Percentiles rank a stretch among this genome's conserved stretches.
These are phyloP conservation scores for Zoanthus gigantus DNA, from an alignment of 92 coral and sea anemone species.

Conservation along the genomic window DNA sequence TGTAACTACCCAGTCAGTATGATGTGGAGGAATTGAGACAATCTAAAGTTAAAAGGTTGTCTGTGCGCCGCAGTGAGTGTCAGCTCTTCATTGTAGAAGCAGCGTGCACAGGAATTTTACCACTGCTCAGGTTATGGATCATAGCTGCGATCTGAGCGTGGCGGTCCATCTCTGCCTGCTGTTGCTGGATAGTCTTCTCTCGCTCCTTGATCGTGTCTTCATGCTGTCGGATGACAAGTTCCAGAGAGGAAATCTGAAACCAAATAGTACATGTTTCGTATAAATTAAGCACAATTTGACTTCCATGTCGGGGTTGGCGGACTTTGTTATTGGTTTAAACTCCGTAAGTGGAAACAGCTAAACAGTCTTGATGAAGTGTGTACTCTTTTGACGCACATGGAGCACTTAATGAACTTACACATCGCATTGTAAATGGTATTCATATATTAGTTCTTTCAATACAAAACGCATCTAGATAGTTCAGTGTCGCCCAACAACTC, in stretches of 20 bases:
- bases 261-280: not conserved
- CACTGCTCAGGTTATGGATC: constrained; percentile 94
- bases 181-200: constrained; percentile 76
- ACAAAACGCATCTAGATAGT: too few relatives aligned
- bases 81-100: not conserved
- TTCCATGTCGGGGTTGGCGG: not conserved
- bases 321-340: too few relatives aligned
- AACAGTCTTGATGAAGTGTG: too few relatives aligned
- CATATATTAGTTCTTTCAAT: too few relatives aligned
- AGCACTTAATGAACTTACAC: too few relatives aligned
- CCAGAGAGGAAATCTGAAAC: constrained; percentile 90
- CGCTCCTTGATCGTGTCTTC: constrained; percentile 91
- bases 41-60: too few relatives aligned
- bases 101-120: constrained; percentile 53
- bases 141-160: constrained; percentile 98
- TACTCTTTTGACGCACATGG: too few relatives aligned
- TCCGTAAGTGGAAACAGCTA: not conserved
- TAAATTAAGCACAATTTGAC: not conserved
- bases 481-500: too few relatives aligned
- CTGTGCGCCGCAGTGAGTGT: not conserved
- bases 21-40: too few relatives aligned
- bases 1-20: too few relatives aligned
- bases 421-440: too few relatives aligned
- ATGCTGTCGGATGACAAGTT: constrained; percentile 84
- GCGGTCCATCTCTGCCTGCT: constrained; percentile 87